Evolutionary conservation across 2,797 vertebrate genomes (phyloP).

Genomic region (Syngnathus rostellatus): DNA sequence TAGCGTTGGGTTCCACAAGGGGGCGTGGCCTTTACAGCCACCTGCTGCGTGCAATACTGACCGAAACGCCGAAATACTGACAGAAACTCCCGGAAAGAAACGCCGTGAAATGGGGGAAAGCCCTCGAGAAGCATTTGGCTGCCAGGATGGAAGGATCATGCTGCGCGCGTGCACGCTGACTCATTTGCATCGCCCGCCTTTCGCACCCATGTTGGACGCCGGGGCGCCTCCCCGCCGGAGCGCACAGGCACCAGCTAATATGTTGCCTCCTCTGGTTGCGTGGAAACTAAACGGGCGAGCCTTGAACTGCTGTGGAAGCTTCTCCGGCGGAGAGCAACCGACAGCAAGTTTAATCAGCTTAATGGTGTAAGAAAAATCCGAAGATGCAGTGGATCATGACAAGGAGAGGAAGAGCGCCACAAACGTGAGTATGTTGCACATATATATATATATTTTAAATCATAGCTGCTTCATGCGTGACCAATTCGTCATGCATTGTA

Average conservation of each 20-base stretch:
- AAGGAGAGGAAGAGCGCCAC: constrained; percentile 31
- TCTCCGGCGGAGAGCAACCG: constrained; percentile 24
- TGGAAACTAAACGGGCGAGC: constrained; percentile 62
- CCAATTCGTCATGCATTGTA: neutral
- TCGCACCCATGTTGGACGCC: constrained; percentile 5
- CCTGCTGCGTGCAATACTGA: constrained; percentile 31
- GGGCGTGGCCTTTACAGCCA: constrained; percentile 24
- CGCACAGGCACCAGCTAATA: constrained; percentile 26
- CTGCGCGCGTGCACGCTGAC: neutral
- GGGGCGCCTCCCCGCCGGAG: constrained; percentile 5
- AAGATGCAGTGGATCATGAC: constrained; percentile 31
- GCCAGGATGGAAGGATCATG: neutral
- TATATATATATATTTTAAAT: neutral
- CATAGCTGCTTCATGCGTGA: neutral
- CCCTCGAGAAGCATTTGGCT: neutral
- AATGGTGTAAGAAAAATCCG: neutral
- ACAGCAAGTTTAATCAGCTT: neutral
- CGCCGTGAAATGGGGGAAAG: neutral
- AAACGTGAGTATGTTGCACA: constrained; percentile 46
- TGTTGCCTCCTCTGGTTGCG: constrained; percentile 57
- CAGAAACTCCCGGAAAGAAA: neutral
- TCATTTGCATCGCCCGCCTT: neutral
- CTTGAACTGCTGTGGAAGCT: constrained; percentile 24
- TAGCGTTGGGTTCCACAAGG: neutral
- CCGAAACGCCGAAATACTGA: neutral